phyloP scores from a whole-genome alignment of 2,113 vertebrate genomes.

The Elephas maximus region DNA sequence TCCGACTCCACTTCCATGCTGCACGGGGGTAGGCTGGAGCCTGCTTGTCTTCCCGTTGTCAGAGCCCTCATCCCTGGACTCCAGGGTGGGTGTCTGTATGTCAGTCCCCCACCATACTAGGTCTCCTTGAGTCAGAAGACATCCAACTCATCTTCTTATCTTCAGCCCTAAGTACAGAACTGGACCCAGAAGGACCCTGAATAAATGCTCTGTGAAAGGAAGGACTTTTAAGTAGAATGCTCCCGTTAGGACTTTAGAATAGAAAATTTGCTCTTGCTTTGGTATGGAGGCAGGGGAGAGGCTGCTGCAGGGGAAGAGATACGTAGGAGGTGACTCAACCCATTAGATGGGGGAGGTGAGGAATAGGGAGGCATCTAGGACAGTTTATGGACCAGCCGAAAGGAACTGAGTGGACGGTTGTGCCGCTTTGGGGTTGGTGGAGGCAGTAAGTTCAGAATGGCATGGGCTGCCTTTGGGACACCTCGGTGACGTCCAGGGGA shows the following conservation, averaged over 20 bases:
- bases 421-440: background rate
- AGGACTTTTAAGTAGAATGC: background rate
- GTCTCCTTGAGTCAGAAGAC: background rate
- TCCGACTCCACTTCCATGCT: background rate
- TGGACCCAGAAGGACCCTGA: background rate
- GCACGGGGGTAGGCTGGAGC: background rate
- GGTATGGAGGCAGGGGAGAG: background rate
- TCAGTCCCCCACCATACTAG: background rate
- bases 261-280: background rate
- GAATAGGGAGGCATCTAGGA: background rate
- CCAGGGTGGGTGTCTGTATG: background rate
- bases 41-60: background rate
- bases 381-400: background rate
- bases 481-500: background rate
- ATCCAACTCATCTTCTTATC: background rate
- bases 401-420: rapidly evolving
- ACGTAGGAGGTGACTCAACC: background rate
- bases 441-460: background rate
- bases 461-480: background rate
- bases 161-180: background rate
- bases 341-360: background rate
- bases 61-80: background rate
- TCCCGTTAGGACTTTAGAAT: background rate
- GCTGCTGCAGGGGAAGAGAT: background rate
- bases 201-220: background rate